Evolutionary conservation across 2,888 invertebrate species (phyloP).

Genomic region (Trachelus stipa): DNA sequence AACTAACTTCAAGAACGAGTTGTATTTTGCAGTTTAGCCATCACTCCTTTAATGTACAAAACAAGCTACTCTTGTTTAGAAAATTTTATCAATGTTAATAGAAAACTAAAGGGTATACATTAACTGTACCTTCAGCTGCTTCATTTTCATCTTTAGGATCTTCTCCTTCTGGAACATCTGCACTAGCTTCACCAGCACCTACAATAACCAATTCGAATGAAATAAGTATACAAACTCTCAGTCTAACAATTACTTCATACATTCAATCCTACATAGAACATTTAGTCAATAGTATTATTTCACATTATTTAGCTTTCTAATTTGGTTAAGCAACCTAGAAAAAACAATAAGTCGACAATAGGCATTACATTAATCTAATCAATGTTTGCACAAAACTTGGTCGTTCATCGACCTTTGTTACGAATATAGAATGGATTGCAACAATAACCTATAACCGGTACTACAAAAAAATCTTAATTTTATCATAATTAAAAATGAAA

Average conservation of each 20-base stretch:
- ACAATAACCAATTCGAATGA: slow-evolving; percentile 16
- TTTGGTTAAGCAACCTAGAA: not conserved
- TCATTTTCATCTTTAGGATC: slow-evolving; percentile 46
- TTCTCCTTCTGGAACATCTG: slow-evolving; percentile 64
- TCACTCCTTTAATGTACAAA: slow-evolving; percentile 6
- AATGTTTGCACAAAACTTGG: not conserved
- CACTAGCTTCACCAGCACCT: slow-evolving; percentile 66
- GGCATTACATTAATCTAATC: not conserved
- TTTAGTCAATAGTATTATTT: not conserved
- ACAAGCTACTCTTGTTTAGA: not conserved
- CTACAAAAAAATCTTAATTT: not conserved
- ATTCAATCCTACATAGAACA: too few species aligned
- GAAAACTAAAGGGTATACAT: not conserved
- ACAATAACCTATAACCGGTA: not conserved
- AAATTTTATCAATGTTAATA: slow-evolving; percentile 6
- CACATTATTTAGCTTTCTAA: not conserved
- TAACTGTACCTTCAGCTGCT: slow-evolving; percentile 36
- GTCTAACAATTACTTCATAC: too few species aligned
- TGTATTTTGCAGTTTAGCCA: too few species aligned
- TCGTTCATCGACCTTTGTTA: not conserved
- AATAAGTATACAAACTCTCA: not conserved
- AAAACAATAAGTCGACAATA: not conserved
- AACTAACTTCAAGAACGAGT: too few species aligned
- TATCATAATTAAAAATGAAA: not conserved
- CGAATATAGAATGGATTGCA: not conserved